phyloP scores from a whole-genome alignment of 2,113 vertebrate species.

The Poeciliopsis prolifica region DNA sequence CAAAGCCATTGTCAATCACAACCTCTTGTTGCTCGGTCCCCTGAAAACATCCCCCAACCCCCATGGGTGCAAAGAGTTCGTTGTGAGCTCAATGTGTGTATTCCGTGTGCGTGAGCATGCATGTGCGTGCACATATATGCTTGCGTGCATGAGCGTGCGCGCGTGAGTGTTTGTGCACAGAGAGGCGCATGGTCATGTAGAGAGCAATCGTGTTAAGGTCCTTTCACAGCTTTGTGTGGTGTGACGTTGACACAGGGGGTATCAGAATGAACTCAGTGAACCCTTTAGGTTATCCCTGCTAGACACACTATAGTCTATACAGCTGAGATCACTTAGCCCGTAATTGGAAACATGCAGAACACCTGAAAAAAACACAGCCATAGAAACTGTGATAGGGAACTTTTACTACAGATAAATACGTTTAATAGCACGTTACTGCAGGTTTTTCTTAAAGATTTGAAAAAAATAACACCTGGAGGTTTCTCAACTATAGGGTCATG shows the following conservation, averaged over 20 bases:
- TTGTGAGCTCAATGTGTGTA: conserved; percentile 63
- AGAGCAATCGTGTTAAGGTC: conserved; percentile 62
- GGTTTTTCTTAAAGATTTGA: conserved; percentile 7
- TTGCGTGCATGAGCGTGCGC: no score
- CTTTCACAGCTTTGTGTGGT: conserved; percentile 72
- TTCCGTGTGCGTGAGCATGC: conserved; percentile 17
- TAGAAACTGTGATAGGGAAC: conserved; percentile 34
- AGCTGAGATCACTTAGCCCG: conserved; percentile 61
- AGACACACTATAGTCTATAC: conserved; percentile 39
- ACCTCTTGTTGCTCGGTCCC: conserved; percentile 54
- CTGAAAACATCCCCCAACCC: conserved; percentile 69
- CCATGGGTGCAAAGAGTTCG: conserved; percentile 69
- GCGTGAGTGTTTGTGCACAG: conserved; percentile 8
- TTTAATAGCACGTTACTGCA: conserved; percentile 7
- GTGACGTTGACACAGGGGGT: conserved; percentile 57
- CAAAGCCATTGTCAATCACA: conserved; percentile 73
- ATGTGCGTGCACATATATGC: neutral
- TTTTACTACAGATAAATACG: conserved; percentile 28
- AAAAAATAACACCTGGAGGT: neutral
- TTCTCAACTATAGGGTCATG: conserved; percentile 6
- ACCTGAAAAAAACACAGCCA: conserved; percentile 30
- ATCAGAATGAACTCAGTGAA: conserved; percentile 65
- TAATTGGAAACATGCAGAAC: conserved; percentile 62
- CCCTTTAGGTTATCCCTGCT: conserved; percentile 55
- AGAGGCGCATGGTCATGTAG: conserved; percentile 64